phyloP scores from a whole-genome alignment of 2,888 invertebrate genomes.

The Octodonta nipae region DNA sequence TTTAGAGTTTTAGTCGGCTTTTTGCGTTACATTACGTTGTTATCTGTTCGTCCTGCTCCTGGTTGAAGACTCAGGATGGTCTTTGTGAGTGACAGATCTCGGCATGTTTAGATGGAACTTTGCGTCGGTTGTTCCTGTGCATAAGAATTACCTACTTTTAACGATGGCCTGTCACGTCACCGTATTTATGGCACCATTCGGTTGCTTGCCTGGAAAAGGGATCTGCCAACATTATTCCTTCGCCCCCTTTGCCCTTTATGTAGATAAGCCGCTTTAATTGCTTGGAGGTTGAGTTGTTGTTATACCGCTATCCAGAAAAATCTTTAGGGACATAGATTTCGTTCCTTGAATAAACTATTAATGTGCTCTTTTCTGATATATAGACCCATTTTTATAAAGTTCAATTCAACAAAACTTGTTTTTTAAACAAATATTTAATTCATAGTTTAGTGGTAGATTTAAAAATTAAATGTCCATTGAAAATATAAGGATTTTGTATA shows the following conservation, averaged over 20 bases:
- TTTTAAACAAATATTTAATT: too few species aligned
- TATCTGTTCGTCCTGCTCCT: slow-evolving; percentile 4
- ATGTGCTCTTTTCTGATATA: too few species aligned
- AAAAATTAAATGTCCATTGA: too few species aligned
- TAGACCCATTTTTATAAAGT: too few species aligned
- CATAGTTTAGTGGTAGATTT: too few species aligned
- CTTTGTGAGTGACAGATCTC: slow-evolving; percentile 38
- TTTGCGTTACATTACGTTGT: slow-evolving; percentile 13
- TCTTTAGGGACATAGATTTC: too few species aligned
- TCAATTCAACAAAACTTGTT: too few species aligned
- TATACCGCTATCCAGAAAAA: too few species aligned
- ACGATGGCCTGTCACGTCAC: slow-evolving; percentile 29
- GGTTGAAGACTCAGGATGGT: too few species aligned
- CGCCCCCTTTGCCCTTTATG: slow-evolving; percentile 31
- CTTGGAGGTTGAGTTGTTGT: too few species aligned
- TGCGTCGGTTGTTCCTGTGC: slow-evolving; percentile 34
- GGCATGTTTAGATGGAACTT: slow-evolving; percentile 37
- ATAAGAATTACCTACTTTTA: slow-evolving; percentile 35
- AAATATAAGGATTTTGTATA: too few species aligned
- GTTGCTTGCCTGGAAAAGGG: slow-evolving; percentile 13
- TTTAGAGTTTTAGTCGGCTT: slow-evolving; percentile 11
- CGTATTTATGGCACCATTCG: slow-evolving; percentile 30
- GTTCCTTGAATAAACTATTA: too few species aligned
- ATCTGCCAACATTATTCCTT: slow-evolving; percentile 10
- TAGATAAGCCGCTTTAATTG: slow-evolving; percentile 36